Conservation (phyloP, 2,888 invertebrate species). For the Macrosiphum euphorbiae region DNA sequence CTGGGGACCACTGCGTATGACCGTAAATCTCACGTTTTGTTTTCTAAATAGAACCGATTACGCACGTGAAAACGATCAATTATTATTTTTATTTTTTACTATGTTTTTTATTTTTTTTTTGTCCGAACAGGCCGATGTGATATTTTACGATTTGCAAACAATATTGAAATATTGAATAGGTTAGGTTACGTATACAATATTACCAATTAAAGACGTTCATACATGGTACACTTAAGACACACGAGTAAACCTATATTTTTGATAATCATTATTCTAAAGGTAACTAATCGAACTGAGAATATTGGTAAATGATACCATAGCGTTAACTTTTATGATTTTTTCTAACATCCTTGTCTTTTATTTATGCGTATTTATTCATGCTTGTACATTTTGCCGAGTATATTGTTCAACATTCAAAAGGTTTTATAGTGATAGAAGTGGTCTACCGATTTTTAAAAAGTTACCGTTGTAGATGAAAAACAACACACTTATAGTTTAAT, state of each 20-base stretch:
- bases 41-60: slow-evolving; percentile 8
- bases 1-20: background rate
- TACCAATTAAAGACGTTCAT: too few species aligned
- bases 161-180: background rate
- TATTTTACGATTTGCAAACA: background rate
- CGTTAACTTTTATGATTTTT: background rate
- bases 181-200: too few species aligned
- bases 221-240: background rate
- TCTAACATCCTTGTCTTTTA: background rate
- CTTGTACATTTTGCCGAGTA: background rate
- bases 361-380: background rate
- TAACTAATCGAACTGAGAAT: background rate
- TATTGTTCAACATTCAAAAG: background rate
- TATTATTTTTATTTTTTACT: background rate
- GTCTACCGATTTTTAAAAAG: background rate
- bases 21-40: slow-evolving; percentile 24
- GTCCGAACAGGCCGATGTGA: background rate
- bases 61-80: slow-evolving; percentile 17
- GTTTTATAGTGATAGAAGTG: background rate
- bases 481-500: background rate
- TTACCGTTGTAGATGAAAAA: background rate
- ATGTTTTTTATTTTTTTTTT: background rate
- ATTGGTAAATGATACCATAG: background rate
- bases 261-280: background rate
- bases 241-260: background rate